Base-by-base conservation (phyloP, 2,797 vertebrate genomes). In the Coracias cyanogaster region DNA sequence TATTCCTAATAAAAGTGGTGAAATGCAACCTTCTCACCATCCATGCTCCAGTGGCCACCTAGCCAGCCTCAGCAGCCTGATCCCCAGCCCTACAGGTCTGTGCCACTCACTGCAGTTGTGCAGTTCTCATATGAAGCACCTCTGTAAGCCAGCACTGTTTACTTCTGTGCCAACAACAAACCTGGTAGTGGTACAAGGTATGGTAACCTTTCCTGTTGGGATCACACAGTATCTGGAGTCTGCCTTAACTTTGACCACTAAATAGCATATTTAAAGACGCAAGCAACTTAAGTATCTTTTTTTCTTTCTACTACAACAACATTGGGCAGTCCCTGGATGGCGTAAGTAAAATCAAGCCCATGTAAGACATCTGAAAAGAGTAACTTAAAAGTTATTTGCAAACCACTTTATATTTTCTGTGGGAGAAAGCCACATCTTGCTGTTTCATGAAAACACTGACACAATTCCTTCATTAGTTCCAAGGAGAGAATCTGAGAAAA, bases 181-280 rank as follows among this genome's bases (percentile, higher is more conserved):
- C 7, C n/a, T 62, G 46, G 43, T 45, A 45, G 35, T 3, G 29
- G n/a, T 35, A 37, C 31, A 37, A 77, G 76, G 60, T 81, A 64
- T 3, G 9, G 14, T 52, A 67, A 8, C 22, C 21, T 82, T 46
- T 69, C 83, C 46, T 54, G 9, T 39, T 0, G 0, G 26, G 37
- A 49, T 39, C 13, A 22, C 33, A 3, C 0, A 1, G 14, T 22
- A 4, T n/a, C 64, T 39, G n/a, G 39, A 22, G 15, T 17, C 25
- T 57, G 12, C 43, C 46, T 39, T 81, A n/a, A 41, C 16, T 62
- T 86, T 74, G 33, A 18, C 14, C 13, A 5, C 45, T 45, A 55
- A 79, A 45, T 3, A 70, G 7, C 29, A 8, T 8, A 7, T 45
- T 77, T 24, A 25, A 67, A 88, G 90, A 11, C 21, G 16, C n/a